Percentiles rank a stretch among this genome's conserved stretches.
Evolutionary conservation across 1,140 invertebrate genomes (phyloP).

Genomic region (Hestina assimilis): DNA sequence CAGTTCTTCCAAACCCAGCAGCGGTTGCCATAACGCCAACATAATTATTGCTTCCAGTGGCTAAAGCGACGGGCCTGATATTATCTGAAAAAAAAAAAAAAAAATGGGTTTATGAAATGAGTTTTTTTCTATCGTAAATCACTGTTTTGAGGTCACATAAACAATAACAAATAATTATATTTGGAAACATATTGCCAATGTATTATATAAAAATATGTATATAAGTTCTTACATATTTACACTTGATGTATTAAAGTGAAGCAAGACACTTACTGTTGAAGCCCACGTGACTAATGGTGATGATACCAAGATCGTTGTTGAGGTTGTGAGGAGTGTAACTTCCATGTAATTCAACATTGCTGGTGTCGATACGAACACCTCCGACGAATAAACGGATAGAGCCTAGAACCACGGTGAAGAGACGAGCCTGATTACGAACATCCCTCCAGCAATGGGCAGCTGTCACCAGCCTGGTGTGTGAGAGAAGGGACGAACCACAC

Average conservation of each 20-base stretch:
- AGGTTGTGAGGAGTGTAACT: neutral
- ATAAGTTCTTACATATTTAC: no score
- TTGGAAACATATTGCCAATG: no score
- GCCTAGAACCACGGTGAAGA: conserved; percentile 1
- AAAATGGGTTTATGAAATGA: no score
- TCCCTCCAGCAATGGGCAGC: conserved; percentile 21
- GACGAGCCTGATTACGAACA: neutral
- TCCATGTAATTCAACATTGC: neutral
- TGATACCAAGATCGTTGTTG: neutral
- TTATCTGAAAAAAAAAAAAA: neutral
- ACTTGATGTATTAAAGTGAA: no score
- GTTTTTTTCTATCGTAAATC: no score
- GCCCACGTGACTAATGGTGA: neutral
- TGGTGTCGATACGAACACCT: neutral
- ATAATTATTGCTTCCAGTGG: neutral
- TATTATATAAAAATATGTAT: no score
- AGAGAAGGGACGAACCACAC: conserved; percentile 15
- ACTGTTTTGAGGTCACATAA: no score
- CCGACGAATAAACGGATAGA: neutral
- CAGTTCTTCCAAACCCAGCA: neutral
- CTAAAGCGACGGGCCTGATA: neutral
- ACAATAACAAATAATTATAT: no score
- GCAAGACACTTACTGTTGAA: neutral
- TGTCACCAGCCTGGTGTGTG: conserved; percentile 6
- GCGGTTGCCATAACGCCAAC: neutral